phyloP scores from a whole-genome alignment of 2,888 invertebrate genomes.

The Lycocerus yunnanus region DNA sequence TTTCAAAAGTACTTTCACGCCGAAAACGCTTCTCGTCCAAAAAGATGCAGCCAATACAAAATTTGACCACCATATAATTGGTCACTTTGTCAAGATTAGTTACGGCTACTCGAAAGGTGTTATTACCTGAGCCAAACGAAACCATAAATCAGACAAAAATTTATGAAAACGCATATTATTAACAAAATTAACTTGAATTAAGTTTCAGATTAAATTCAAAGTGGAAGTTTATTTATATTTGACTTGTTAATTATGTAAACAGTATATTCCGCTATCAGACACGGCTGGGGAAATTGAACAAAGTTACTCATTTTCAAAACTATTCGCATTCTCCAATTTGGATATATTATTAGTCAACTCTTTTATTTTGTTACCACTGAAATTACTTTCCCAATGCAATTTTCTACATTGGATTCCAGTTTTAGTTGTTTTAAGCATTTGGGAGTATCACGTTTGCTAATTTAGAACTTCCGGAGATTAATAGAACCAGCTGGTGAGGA shows the following conservation, averaged over 20 bases:
- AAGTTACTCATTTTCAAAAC: not conserved
- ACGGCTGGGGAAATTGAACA: not conserved
- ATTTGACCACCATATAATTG: not conserved
- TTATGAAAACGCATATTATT: not conserved
- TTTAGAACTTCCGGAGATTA: not conserved
- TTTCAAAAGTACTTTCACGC: not conserved
- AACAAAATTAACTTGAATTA: not conserved
- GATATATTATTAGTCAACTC: not conserved
- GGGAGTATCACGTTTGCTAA: not conserved
- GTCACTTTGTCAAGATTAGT: not conserved
- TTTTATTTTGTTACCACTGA: not conserved
- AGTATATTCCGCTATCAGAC: not conserved
- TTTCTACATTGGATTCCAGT: not conserved
- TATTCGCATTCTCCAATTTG: not conserved
- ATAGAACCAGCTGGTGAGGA: not conserved
- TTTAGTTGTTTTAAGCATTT: not conserved
- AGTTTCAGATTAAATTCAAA: not conserved
- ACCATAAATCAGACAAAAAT: not conserved
- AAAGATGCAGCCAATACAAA: not conserved
- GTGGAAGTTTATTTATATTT: not conserved
- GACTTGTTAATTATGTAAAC: not conserved
- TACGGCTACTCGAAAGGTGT: not conserved
- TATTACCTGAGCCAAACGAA: not conserved
- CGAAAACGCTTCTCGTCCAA: not conserved
- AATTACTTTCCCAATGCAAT: not conserved